These are phyloP conservation scores for Aptenodytes forsteri DNA, from an alignment of 2,113 vertebrate species.

Conservation along the genomic window DNA sequence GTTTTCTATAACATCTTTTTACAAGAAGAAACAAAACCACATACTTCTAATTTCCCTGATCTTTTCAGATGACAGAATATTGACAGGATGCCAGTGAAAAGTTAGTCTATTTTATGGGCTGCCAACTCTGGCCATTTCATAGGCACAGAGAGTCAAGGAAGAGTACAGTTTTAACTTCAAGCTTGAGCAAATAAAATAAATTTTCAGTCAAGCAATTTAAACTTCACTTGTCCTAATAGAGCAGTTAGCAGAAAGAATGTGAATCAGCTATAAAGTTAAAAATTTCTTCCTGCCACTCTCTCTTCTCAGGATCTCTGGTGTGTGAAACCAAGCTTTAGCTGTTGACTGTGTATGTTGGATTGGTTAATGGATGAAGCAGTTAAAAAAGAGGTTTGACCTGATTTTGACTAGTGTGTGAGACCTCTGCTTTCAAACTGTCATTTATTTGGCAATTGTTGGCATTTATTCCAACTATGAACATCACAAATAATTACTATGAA, in stretches of 20 bases:
- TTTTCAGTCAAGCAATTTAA: constrained; percentile 64
- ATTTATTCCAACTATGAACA: neutral
- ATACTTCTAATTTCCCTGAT: neutral
- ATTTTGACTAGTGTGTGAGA: neutral
- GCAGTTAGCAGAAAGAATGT: constrained; percentile 38
- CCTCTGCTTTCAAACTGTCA: neutral
- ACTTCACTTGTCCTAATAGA: constrained; percentile 43
- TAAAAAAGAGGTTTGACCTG: neutral
- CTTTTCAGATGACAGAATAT: constrained; percentile 30
- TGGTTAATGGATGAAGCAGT: neutral
- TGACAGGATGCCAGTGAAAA: constrained; percentile 45
- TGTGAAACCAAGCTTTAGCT: neutral
- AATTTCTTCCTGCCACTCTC: neutral
- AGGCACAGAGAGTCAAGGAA: neutral
- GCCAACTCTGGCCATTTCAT: constrained; percentile 23
- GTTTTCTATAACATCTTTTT: neutral
- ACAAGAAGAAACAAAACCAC: neutral
- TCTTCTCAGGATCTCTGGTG: neutral
- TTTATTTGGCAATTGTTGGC: neutral
- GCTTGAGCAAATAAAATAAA: constrained; percentile 51
- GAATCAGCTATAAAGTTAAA: constrained; percentile 33
- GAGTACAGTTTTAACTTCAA: constrained; percentile 21
- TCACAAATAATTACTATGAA: neutral
- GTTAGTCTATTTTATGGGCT: constrained; percentile 37
- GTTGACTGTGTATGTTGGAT: neutral